A percentile compares a stretch with the other conserved stretches of the same genome.
Conservation (phyloP, 2,797 vertebrate genomes). For the Pangasius macronema region DNA sequence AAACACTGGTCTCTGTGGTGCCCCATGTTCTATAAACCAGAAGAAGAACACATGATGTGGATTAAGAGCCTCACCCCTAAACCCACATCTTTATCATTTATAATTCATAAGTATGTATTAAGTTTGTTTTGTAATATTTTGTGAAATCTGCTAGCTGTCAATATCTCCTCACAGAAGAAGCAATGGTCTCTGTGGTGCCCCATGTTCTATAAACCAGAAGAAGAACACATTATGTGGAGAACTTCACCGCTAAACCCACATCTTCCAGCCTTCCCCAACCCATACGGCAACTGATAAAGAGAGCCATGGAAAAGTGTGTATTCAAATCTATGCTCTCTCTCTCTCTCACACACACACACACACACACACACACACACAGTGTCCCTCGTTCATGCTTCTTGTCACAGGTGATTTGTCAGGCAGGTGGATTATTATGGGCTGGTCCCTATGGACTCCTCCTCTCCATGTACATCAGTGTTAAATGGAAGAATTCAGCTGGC, state of each 20-base stretch:
- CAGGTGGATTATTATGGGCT: constrained; percentile 76
- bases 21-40: neutral
- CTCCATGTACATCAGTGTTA: constrained; percentile 66
- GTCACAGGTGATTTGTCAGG: constrained; percentile 79
- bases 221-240: neutral
- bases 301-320: neutral
- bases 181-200: neutral
- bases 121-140: neutral
- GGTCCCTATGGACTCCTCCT: constrained; percentile 65
- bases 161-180: neutral
- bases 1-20: neutral
- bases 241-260: neutral
- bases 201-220: neutral
- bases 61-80: neutral
- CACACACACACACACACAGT: neutral
- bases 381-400: constrained; percentile 68
- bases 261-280: neutral
- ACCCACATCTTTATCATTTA: neutral
- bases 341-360: neutral
- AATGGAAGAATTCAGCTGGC: constrained; percentile 71
- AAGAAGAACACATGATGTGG: neutral
- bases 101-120: neutral
- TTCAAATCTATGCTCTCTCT: constrained; percentile 9
- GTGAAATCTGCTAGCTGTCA: neutral
- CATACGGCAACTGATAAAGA: neutral